Conservation (phyloP, 2,888 invertebrate species). For the Drosophila formosana region DNA sequence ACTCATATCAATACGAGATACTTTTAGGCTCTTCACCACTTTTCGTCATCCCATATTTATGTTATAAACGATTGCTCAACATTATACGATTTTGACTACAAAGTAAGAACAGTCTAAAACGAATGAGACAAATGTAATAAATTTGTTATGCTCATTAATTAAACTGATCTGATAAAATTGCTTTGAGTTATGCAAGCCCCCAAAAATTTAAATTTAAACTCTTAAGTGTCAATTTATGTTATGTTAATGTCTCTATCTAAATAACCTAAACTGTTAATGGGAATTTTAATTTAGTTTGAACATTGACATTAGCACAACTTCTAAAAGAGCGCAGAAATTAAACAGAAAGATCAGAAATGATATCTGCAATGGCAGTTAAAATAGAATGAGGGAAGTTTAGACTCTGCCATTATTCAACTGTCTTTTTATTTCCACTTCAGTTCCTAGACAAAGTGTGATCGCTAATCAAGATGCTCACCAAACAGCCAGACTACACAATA, state of each 20-base stretch:
- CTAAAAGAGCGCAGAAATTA: not conserved
- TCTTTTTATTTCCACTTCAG: slow-evolving; percentile 36
- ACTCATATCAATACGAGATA: not conserved
- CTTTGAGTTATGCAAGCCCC: not conserved
- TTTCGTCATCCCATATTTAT: not conserved
- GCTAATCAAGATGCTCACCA: slow-evolving; percentile 58
- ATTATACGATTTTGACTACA: not conserved
- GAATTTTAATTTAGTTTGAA: not conserved
- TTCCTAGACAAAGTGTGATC: slow-evolving; percentile 53
- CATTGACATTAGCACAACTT: not conserved
- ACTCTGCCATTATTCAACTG: slow-evolving; percentile 2
- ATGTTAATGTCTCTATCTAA: not conserved
- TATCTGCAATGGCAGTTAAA: not conserved
- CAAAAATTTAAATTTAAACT: not conserved
- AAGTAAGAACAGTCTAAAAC: not conserved
- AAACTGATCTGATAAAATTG: not conserved
- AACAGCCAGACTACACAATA: slow-evolving; percentile 82
- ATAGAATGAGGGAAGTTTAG: not conserved
- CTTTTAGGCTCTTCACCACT: not conserved
- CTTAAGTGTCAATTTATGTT: not conserved
- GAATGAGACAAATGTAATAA: not conserved
- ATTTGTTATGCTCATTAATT: not conserved
- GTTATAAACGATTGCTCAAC: not conserved
- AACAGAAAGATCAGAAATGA: not conserved
- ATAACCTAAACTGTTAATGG: not conserved